phyloP scores from a whole-genome alignment of 2,113 vertebrate genomes.

The Takifugu flavidus region DNA sequence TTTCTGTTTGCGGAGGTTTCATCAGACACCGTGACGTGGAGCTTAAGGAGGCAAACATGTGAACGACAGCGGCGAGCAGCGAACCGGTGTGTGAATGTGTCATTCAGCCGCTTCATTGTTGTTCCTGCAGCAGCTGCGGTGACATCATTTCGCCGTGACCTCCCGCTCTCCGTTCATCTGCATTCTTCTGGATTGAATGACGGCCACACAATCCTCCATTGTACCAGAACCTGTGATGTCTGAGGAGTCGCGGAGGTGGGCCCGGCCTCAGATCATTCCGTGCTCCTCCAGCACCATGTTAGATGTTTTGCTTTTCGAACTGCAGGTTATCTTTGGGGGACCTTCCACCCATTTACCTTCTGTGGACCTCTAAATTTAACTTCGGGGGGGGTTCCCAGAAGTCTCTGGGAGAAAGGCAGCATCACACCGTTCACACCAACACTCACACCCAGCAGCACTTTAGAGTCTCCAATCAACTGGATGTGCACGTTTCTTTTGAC shows the following conservation, averaged over 20 bases:
- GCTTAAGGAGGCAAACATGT: not conserved
- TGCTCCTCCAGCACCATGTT: conserved; percentile 3
- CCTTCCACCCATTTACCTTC: no score
- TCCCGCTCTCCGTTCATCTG: conserved; percentile 63
- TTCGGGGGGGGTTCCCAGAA: no score
- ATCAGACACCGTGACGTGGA: no score
- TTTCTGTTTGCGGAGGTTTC: not conserved
- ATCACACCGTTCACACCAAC: no score
- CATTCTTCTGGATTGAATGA: conserved; percentile 63
- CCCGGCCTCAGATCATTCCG: conserved; percentile 28
- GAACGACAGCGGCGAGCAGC: not conserved
- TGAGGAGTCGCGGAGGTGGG: conserved; percentile 42
- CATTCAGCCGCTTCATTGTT: conserved; percentile 61
- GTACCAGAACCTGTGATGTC: conserved; percentile 66
- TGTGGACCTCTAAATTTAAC: no score
- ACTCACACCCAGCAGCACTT: no score
- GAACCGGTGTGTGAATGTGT: conserved; percentile 9
- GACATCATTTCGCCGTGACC: conserved; percentile 74
- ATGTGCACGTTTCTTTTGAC: no score
- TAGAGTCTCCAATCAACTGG: no score
- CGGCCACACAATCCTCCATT: conserved; percentile 69
- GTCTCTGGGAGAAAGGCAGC: no score
- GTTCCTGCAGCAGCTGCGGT: conserved; percentile 61
- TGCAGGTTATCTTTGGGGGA: no score
- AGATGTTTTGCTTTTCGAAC: no score